Percentiles rank a stretch among this genome's conserved stretches.
Conservation (phyloP, 2,888 invertebrate species). For the Dione juno region DNA sequence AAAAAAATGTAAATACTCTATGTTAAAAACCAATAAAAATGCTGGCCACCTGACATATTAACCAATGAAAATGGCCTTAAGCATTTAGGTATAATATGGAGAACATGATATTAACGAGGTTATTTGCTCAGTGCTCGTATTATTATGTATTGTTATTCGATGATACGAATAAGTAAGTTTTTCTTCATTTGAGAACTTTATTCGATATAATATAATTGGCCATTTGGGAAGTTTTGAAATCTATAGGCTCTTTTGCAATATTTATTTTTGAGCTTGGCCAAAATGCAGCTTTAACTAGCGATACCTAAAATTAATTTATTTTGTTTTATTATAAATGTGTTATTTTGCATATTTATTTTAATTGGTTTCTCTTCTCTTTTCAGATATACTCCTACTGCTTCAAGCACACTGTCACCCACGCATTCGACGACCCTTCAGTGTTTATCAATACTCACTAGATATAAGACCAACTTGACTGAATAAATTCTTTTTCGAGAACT, state of each 20-base stretch:
- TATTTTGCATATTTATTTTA: background rate
- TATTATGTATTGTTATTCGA: constrained; percentile 8
- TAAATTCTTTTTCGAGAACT: constrained; percentile 56
- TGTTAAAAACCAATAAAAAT: constrained; percentile 52
- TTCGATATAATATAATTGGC: background rate
- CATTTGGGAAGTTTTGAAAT: no score
- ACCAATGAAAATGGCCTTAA: constrained; percentile 42
- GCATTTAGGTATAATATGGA: constrained; percentile 12
- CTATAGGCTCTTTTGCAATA: no score
- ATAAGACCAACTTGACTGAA: constrained; percentile 71
- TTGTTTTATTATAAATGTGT: no score
- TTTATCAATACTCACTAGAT: constrained; percentile 73
- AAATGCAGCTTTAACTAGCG: no score
- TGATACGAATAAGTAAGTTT: constrained; percentile 6
- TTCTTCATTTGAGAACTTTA: background rate
- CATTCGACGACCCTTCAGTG: constrained; percentile 44
- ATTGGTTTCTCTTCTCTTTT: constrained; percentile 52
- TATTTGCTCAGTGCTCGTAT: constrained; percentile 3
- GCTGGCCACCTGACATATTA: constrained; percentile 67
- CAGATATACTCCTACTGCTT: constrained; percentile 64
- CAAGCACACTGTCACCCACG: constrained; percentile 55
- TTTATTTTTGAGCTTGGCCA: no score
- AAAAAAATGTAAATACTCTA: constrained; percentile 48
- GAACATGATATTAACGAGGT: constrained; percentile 11
- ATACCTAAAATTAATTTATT: no score